These are phyloP conservation scores for Thamnophis sirtalis DNA, from an alignment of 2,113 vertebrate species.

Conservation along the genomic window DNA sequence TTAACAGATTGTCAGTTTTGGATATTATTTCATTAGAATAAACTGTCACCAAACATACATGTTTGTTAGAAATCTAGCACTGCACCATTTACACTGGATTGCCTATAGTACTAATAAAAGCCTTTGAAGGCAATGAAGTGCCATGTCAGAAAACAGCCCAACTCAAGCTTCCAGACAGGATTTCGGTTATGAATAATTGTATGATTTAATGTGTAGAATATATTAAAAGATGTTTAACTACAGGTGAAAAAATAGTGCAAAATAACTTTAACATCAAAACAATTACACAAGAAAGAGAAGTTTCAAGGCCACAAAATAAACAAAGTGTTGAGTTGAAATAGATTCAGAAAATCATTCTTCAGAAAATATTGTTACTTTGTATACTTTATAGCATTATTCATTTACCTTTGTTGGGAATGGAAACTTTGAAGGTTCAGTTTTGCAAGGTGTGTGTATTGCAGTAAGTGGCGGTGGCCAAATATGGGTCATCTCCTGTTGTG, in stretches of 20 bases:
- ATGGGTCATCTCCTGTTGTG: conserved; percentile 94
- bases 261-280: not conserved
- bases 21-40: not conserved
- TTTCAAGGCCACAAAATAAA: not conserved
- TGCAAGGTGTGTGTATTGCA: conserved; percentile 98
- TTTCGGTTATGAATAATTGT: not conserved
- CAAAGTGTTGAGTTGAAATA: not conserved
- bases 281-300: not conserved
- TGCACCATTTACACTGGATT: not conserved
- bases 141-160: not conserved
- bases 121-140: not conserved
- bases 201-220: not conserved
- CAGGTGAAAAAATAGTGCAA: not conserved
- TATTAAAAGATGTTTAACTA: not conserved
- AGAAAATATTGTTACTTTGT: not conserved
- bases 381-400: conserved; percentile 27
- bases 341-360: not conserved
- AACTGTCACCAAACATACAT: not conserved
- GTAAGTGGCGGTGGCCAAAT: conserved; percentile 97
- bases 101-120: not conserved
- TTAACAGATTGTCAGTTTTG: not conserved
- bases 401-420: conserved; percentile 98
- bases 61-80: not conserved
- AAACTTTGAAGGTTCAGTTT: conserved; percentile 98
- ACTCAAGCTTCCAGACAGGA: not conserved